Conservation (phyloP, 30 jellyfish, hydroid and myxozoan species). For the Aurelia sp. region DNA sequence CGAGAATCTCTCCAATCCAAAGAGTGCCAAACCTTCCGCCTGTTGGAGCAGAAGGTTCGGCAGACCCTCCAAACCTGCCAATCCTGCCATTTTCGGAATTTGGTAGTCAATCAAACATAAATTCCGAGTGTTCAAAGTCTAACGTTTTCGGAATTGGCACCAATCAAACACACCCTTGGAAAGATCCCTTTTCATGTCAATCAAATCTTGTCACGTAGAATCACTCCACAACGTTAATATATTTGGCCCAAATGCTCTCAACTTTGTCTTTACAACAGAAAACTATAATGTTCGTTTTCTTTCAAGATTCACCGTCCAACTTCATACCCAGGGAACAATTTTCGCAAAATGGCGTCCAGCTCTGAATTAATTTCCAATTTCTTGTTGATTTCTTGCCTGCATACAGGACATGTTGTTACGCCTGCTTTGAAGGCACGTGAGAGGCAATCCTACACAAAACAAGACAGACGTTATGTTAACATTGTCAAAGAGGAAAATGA, state of each 20-base stretch:
- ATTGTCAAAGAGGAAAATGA: no score
- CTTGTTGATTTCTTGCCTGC: slow-evolving; percentile 66
- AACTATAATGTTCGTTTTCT: background rate
- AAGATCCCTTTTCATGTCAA: background rate
- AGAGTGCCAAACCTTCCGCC: no score
- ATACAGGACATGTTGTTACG: slow-evolving; percentile 71
- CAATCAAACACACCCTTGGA: no score
- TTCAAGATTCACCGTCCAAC: slow-evolving; percentile 47
- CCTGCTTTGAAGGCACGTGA: slow-evolving; percentile 85
- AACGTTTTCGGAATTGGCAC: no score
- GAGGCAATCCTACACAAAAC: slow-evolving; percentile 67
- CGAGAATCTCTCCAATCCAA: no score
- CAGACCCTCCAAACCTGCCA: no score
- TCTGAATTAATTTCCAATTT: slow-evolving; percentile 43
- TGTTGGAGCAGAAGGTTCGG: no score
- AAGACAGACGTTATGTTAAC: background rate
- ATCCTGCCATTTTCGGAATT: no score
- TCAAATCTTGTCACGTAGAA: background rate
- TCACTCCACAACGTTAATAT: no score
- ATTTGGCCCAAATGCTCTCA: background rate
- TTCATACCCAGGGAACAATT: slow-evolving; percentile 86
- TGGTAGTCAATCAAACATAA: no score
- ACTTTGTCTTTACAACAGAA: background rate
- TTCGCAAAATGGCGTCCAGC: slow-evolving; percentile 47
- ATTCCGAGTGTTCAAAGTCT: no score